phyloP scores from a whole-genome alignment of 2,888 invertebrate genomes.

The Bruchidius siliquastri region DNA sequence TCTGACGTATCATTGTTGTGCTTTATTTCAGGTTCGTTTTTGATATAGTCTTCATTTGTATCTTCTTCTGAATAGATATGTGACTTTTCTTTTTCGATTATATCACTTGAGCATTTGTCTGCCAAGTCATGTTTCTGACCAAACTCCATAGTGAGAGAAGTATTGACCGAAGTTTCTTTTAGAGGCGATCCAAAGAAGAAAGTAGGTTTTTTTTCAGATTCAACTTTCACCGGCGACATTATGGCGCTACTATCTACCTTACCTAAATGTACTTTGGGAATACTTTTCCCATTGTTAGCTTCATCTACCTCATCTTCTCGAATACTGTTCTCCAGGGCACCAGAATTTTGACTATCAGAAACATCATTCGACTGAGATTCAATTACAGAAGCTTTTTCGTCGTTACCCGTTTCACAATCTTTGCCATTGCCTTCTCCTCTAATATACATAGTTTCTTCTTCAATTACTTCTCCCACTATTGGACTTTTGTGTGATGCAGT shows the following conservation, averaged over 20 bases:
- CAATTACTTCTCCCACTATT: slow-evolving; percentile 63
- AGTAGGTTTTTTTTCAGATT: slow-evolving; percentile 38
- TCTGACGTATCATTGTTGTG: slow-evolving; percentile 6
- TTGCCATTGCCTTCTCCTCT: slow-evolving; percentile 68
- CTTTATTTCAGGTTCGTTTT: slow-evolving; percentile 7
- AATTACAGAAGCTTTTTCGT: slow-evolving; percentile 22
- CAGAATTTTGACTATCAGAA: not conserved
- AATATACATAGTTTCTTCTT: slow-evolving; percentile 67
- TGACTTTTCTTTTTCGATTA: slow-evolving; percentile 6
- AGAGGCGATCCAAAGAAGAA: slow-evolving; percentile 51
- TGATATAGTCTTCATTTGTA: not conserved
- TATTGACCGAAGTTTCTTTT: slow-evolving; percentile 32
- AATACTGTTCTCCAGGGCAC: slow-evolving; percentile 15
- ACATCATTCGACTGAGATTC: slow-evolving; percentile 1
- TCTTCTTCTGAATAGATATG: not conserved
- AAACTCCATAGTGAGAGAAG: slow-evolving; percentile 20
- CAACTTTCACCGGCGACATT: slow-evolving; percentile 49
- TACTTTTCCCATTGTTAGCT: slow-evolving; percentile 25
- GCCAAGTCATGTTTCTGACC: slow-evolving; percentile 18
- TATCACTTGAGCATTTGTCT: slow-evolving; percentile 7
- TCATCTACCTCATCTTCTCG: slow-evolving; percentile 18
- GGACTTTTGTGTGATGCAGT: slow-evolving; percentile 14
- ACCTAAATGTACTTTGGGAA: slow-evolving; percentile 33
- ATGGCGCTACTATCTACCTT: slow-evolving; percentile 33
- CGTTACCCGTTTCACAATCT: slow-evolving; percentile 72